Conservation (phyloP, 2,888 invertebrate genomes). For the Cephus rjabovi region DNA sequence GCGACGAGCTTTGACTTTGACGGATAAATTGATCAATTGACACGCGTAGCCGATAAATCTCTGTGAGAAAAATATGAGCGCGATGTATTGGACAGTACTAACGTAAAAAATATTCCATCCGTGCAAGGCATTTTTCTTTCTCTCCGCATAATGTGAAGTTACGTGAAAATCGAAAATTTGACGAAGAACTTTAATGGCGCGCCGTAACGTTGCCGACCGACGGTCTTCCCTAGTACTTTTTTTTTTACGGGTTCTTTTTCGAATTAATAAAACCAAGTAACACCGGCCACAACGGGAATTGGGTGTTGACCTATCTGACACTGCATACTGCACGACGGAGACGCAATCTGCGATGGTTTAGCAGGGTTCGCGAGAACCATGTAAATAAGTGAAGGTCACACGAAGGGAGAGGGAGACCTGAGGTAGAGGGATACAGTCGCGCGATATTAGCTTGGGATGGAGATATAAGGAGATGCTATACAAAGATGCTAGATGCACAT, state of each 20-base stretch:
- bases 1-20: not conserved
- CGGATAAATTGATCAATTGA: not conserved
- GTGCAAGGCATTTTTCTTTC: not conserved
- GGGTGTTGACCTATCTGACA: not conserved
- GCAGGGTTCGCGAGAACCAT: not conserved
- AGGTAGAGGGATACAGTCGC: not conserved
- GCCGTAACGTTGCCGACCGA: not conserved
- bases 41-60: not conserved
- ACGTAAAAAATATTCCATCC: not conserved
- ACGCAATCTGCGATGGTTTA: not conserved
- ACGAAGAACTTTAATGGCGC: not conserved
- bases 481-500: not conserved
- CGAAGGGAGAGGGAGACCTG: not conserved
- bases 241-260: not conserved
- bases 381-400: not conserved
- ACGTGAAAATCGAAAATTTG: not conserved
- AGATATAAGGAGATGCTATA: not conserved
- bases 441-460: not conserved
- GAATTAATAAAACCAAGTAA: not conserved
- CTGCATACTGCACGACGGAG: not conserved
- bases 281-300: not conserved
- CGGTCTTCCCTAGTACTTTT: not conserved
- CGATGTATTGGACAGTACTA: not conserved
- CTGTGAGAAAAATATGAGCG: not conserved
- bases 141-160: not conserved